Evolutionary conservation across 53 echinoderm and acorn worm species (phyloP).

Genomic region (Temnopleurus reevesii): DNA sequence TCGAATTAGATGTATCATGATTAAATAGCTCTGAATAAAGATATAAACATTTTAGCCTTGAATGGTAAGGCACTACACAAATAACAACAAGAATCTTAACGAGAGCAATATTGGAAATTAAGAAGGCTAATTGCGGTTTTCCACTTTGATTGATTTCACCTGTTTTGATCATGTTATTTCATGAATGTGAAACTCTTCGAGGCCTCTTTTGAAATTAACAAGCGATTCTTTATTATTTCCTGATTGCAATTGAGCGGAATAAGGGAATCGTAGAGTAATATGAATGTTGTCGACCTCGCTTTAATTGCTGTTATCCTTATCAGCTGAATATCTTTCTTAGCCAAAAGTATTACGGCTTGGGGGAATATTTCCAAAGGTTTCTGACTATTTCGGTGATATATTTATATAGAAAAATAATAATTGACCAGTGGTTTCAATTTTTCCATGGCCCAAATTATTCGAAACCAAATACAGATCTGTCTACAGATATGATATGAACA

Average conservation of each 20-base stretch:
- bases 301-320: slow-evolving; percentile 16
- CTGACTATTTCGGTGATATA: neutral
- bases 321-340: neutral
- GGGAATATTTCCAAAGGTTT: neutral
- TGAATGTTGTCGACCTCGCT: neutral
- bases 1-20: neutral
- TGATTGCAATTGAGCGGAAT: neutral
- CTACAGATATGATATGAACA: neutral
- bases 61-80: neutral
- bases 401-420: neutral
- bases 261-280: neutral
- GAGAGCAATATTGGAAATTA: neutral
- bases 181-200: neutral
- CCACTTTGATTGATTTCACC: neutral
- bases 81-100: neutral
- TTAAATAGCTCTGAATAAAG: no score
- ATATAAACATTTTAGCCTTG: neutral
- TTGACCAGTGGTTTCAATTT: no score
- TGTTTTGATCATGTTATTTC: neutral
- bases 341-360: neutral
- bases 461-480: neutral
- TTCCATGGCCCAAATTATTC: no score
- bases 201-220: neutral
- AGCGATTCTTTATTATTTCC: neutral
- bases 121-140: neutral